Evolutionary conservation across 2,113 vertebrate genomes (phyloP).

Genomic region (Bufo bufo): DNA sequence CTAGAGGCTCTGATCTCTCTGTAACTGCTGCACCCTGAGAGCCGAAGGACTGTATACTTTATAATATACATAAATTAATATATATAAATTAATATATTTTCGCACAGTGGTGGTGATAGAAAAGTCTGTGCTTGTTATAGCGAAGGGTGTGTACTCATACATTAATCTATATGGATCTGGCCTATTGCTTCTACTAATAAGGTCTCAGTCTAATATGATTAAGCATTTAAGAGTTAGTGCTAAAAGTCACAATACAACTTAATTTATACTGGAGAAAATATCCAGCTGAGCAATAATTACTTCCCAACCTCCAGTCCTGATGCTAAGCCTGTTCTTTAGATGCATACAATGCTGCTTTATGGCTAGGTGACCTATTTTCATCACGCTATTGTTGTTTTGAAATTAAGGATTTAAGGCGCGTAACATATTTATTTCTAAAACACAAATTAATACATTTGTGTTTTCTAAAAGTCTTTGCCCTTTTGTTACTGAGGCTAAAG

Average conservation of each 20-base stretch:
- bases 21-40: too few relatives aligned
- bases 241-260: not conserved
- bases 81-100: not conserved
- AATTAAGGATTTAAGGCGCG: slow-evolving; percentile 23
- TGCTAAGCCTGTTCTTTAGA: slow-evolving; percentile 11
- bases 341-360: not conserved
- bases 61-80: too few relatives aligned
- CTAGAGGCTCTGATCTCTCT: too few relatives aligned
- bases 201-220: not conserved
- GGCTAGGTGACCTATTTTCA: slow-evolving; percentile 10
- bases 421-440: not conserved
- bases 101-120: not conserved
- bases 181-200: not conserved
- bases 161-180: slow-evolving; percentile 3
- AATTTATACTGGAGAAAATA: not conserved
- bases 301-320: not conserved
- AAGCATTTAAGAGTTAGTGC: not conserved
- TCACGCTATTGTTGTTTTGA: not conserved
- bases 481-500: not conserved
- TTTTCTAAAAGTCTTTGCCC: not conserved
- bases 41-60: too few relatives aligned
- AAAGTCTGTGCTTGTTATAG: not conserved
- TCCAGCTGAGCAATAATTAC: slow-evolving; percentile 27
- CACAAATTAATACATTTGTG: not conserved
- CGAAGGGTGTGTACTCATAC: not conserved